Evolutionary conservation across 2,888 invertebrate species (phyloP).

Genomic region (Dione juno): DNA sequence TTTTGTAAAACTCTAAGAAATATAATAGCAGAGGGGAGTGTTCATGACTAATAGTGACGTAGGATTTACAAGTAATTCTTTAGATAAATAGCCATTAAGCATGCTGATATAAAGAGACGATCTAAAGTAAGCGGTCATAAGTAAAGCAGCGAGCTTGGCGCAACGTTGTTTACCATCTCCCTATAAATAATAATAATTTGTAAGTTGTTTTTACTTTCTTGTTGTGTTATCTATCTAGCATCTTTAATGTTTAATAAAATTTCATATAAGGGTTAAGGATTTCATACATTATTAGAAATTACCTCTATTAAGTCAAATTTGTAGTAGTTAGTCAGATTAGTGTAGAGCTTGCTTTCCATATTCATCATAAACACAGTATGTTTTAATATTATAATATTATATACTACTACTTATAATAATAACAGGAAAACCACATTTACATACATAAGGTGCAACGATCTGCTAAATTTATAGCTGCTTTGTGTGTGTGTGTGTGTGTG

Average conservation of each 20-base stretch:
- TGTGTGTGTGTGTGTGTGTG: no score
- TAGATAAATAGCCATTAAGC: slow-evolving; percentile 43
- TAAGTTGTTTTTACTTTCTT: slow-evolving; percentile 19
- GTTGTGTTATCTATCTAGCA: background rate
- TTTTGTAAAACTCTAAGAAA: no score
- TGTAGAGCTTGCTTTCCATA: no score
- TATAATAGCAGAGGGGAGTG: slow-evolving; percentile 31
- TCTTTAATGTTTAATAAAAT: background rate
- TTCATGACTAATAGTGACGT: slow-evolving; percentile 47
- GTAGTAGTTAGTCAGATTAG: no score
- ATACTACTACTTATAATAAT: background rate
- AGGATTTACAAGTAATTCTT: no score
- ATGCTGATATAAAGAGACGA: slow-evolving; percentile 45
- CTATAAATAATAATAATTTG: background rate
- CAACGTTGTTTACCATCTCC: slow-evolving; percentile 21
- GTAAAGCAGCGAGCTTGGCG: slow-evolving; percentile 31
- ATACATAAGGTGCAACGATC: background rate
- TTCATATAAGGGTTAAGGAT: no score
- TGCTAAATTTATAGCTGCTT: no score
- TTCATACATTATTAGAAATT: no score
- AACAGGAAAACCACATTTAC: background rate
- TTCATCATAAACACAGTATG: no score
- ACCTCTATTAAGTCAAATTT: no score
- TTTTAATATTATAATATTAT: no score
- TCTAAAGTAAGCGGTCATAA: slow-evolving; percentile 32